A percentile compares a stretch with the other conserved stretches of the same genome.
These are phyloP conservation scores for Idris sp. DNA, from an alignment of 1,140 invertebrate genomes.

Conservation along the genomic window DNA sequence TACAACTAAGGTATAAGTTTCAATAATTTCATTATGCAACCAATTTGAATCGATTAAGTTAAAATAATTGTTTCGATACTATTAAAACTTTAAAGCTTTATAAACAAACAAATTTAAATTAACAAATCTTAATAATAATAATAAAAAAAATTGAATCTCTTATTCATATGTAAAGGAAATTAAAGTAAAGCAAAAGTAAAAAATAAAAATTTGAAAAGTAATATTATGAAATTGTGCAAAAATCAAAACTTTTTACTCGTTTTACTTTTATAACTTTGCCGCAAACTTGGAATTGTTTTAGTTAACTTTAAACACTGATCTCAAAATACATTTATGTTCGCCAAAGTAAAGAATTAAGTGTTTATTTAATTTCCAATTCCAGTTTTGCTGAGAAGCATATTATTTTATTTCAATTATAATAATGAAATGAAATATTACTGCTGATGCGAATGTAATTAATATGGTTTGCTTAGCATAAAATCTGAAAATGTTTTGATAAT, in stretches of 20 bases:
- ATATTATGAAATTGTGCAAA: too few species aligned
- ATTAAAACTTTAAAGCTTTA: too few species aligned
- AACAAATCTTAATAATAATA: too few species aligned
- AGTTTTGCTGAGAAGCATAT: background rate
- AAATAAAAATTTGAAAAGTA: too few species aligned
- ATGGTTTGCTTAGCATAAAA: too few species aligned
- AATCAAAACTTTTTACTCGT: background rate
- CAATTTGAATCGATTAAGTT: too few species aligned
- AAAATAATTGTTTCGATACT: too few species aligned
- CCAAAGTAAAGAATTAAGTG: background rate
- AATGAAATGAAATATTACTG: background rate
- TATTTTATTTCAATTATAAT: background rate
- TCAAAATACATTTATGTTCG: conserved; percentile 1
- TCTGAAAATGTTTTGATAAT: too few species aligned
- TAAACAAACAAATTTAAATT: too few species aligned
- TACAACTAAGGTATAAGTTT: conserved; percentile 4
- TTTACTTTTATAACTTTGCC: background rate
- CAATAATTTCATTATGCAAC: background rate
- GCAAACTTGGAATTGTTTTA: conserved; percentile 1
- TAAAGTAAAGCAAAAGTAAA: conserved; percentile 1
- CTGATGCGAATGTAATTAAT: background rate
- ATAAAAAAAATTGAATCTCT: too few species aligned
- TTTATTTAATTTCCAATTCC: background rate
- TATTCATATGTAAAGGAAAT: background rate
- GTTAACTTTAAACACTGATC: conserved; percentile 1